Percentiles rank a stretch among this genome's conserved stretches.
phyloP scores from a whole-genome alignment of 2,797 vertebrate genomes.

The Sphenopsis melanotis region DNA sequence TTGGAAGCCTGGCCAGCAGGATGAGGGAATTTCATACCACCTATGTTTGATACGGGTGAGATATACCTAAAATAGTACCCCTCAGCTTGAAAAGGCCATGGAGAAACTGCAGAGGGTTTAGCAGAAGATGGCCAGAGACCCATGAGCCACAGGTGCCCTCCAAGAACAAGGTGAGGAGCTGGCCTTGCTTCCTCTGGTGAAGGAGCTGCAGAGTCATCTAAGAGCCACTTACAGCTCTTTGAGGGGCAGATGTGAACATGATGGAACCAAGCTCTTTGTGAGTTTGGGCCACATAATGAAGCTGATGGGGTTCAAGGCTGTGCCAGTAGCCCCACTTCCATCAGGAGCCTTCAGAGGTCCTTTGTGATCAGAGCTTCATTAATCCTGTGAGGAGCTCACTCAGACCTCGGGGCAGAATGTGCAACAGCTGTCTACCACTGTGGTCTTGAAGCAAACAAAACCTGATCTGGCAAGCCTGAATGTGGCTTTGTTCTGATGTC shows the following conservation, averaged over 20 bases:
- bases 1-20: neutral
- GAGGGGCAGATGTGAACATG: neutral
- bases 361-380: neutral
- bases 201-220: neutral
- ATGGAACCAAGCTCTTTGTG: neutral
- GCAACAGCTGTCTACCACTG: conserved; percentile 41
- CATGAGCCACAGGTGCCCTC: neutral
- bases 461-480: conserved; percentile 22
- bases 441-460: conserved; percentile 44
- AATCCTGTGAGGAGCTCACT: neutral
- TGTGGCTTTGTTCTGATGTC: conserved; percentile 55
- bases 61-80: neutral
- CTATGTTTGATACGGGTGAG: neutral
- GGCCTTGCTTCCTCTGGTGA: neutral
- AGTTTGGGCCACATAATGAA: neutral
- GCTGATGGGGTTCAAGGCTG: neutral
- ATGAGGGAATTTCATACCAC: neutral
- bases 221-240: neutral
- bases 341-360: neutral
- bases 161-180: neutral
- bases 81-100: neutral
- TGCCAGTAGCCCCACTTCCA: neutral
- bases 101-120: neutral
- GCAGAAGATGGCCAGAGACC: neutral
- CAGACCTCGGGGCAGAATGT: neutral